Evolutionary conservation across 1,140 invertebrate genomes (phyloP), one percentile per base, ranked within the genome.

Genomic region (Lepeophtheirus salmonis): DNA sequence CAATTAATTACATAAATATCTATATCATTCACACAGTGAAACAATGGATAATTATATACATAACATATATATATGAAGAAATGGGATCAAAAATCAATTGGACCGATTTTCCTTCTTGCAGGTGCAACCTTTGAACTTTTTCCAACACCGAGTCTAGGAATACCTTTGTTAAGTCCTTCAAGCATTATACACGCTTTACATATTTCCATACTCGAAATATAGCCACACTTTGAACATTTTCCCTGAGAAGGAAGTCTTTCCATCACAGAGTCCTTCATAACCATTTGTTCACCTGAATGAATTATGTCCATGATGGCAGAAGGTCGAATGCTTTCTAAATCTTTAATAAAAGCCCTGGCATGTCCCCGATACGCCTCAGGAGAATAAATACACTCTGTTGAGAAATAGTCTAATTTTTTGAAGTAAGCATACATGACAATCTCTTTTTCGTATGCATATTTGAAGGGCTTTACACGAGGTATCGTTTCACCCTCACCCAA

Each of bases 361-460:
- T 95, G 82, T 1, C 92, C 94, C 67, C 92, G 77, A 70, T 97
- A 98, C 0, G 96, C 91, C 77, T 98, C 94, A 17, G 96, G 96
- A 14, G 95, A 87, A 76, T 97, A 99, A 41, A 94, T 81, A 75
- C 95, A 99, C 72, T 99, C 96, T 0, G 95, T 98, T 10, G 91
- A 96, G 73, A 99, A 99, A 70, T 99, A 99, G 48, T 96, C 81
- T n/a, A 99, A 72, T 66, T 87, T 86, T 70, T 92, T 92, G 69
- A 90, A 96, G 72, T 95, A 90, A 1, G 92, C 92, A 76, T 97
- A 98, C 88, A 99, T 95, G 0, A 99, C 96, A 69, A 99, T 99
- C 76, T 99, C 96, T 70, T 98, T 98, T 73, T 99, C 95, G 72
- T 97, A 99, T 2, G 90, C 85, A 68, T 97, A 99, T 71, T 97